Percentiles rank a stretch among this genome's conserved stretches.
These are phyloP conservation scores for Sebastes iracundus DNA, from an alignment of 2,797 vertebrate genomes.

Conservation along the genomic window DNA sequence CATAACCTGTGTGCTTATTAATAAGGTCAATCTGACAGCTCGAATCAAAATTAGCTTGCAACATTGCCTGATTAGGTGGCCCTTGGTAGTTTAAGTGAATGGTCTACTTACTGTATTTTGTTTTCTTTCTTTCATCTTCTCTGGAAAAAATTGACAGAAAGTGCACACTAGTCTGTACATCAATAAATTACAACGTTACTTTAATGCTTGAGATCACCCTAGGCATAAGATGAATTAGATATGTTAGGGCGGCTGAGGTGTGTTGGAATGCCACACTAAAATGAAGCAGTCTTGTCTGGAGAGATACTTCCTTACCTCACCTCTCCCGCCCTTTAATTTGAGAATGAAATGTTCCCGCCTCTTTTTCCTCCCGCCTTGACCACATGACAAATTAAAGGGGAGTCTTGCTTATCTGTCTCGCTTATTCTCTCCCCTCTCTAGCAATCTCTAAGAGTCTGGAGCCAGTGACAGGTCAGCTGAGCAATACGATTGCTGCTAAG, in stretches of 20 bases:
- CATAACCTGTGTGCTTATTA: background rate
- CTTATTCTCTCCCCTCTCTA: constrained; percentile 56
- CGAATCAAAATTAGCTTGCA: background rate
- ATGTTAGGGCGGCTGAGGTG: constrained; percentile 24
- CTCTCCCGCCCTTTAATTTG: constrained; percentile 7
- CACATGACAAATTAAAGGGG: constrained; percentile 7
- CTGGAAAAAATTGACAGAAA: background rate
- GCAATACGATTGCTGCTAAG: constrained; percentile 88
- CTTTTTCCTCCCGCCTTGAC: background rate
- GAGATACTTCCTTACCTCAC: constrained; percentile 7
- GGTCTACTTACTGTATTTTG: background rate
- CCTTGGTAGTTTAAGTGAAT: background rate
- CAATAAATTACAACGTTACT: constrained; percentile 33
- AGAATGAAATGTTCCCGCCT: constrained; percentile 7
- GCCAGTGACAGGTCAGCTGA: constrained; percentile 90
- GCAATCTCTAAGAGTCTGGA: constrained; percentile 95
- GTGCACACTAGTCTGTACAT: constrained; percentile 11
- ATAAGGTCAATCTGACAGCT: background rate
- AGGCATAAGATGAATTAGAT: constrained; percentile 31
- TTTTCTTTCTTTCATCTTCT: background rate
- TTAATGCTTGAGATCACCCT: constrained; percentile 18
- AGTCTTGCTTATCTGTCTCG: constrained; percentile 16
- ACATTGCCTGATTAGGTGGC: background rate
- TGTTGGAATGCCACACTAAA: constrained; percentile 23
- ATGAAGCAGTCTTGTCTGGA: background rate